Evolutionary conservation across 2,888 invertebrate genomes (phyloP).

Genomic region (Steromphala cineraria): DNA sequence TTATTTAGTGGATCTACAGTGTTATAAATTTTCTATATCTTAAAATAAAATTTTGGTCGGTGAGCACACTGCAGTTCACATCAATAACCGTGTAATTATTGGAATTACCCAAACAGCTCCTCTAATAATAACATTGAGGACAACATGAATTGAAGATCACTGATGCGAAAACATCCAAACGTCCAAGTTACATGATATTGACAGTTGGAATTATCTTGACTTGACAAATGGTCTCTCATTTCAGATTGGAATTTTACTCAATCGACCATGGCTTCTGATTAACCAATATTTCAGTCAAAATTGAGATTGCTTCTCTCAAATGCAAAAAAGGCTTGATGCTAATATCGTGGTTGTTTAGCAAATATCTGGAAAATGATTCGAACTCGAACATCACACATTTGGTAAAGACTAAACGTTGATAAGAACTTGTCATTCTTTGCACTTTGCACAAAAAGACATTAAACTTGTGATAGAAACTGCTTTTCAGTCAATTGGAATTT

Average conservation of each 20-base stretch:
- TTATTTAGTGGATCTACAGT: too few species aligned
- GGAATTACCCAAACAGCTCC: neutral
- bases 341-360: neutral
- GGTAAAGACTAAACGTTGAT: too few species aligned
- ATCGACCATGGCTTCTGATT: neutral
- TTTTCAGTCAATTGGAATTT: too few species aligned
- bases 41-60: too few species aligned
- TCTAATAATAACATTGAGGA: neutral
- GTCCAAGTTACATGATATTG: neutral
- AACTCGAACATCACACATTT: too few species aligned
- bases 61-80: conserved; percentile 11
- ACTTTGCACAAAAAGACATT: too few species aligned
- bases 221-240: conserved; percentile 4
- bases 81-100: conserved; percentile 7
- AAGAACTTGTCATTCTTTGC: too few species aligned
- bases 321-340: too few species aligned
- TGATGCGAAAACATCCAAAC: neutral
- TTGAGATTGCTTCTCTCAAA: too few species aligned
- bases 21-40: too few species aligned
- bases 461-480: too few species aligned
- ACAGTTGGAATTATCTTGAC: neutral
- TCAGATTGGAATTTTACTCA: neutral
- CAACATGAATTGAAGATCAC: neutral
- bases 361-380: neutral
- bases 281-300: neutral